Evolutionary conservation across 2,113 vertebrate species (phyloP), one percentile per base, ranked within the genome.

Genomic region (Numenius arquata): DNA sequence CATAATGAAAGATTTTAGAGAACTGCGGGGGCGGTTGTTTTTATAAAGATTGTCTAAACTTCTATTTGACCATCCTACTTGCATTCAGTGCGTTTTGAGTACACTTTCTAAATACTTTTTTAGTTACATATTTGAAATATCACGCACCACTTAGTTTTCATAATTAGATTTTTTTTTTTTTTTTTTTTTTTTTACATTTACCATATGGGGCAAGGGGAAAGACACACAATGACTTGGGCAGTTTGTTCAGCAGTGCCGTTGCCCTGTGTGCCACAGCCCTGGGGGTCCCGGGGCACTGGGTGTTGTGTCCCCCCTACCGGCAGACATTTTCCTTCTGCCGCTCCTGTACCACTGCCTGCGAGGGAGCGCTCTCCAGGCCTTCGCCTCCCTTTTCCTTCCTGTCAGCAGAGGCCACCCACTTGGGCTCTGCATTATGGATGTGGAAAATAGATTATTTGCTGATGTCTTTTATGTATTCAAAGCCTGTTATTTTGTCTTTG

Each of bases 141-240:
- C 32, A 11, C 3, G 11, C 15, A 13, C 30, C 26, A 7, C 45
- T 40, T 67, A 32, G 25, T 38, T 81, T 66, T 55, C 22, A 8
- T 55, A 58, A 70, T 47, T 15, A 36, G 21, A 15, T 5, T 2
- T 32, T 18, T 36, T 50, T 23, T 9, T 23, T 9, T 5, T 2
- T 27, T 77, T 26, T 14, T 5, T 2, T 23, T n/a, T 55, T 63
- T 43, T 65, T 16, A 26, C 1, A 0, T 38, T 47, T 30, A 26
- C 23, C 1, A 0, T 30, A 15, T 25, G 22, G 14, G 15, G 18
- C 11, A 16, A 19, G 15, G 15, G 14, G n/a, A 41, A 5, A 0
- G 11, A 9, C 34, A 15, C 12, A 3, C 0, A 1, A 3, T 10
- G 3, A 5, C 25, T 3, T 19, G 22, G 16, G 43, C 2, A 3